Conservation (phyloP, 1,140 invertebrate genomes). For the Spodoptera litura region DNA sequence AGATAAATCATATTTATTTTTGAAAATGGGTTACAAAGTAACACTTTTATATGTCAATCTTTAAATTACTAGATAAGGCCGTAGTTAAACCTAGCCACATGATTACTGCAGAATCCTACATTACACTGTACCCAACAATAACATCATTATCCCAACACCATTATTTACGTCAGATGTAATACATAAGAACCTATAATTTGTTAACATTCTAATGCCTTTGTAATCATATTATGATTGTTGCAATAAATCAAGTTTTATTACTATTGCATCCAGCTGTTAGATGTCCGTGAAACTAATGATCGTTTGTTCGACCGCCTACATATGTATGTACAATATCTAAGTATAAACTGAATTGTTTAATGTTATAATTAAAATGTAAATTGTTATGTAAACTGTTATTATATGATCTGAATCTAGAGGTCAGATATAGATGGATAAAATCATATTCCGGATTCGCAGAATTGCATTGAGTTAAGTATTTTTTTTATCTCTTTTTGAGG, state of each 20-base stretch:
- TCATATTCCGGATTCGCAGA: no score
- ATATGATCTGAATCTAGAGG: not conserved
- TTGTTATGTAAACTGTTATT: constrained; percentile 2
- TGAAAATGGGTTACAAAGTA: no score
- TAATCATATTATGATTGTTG: constrained; percentile 3
- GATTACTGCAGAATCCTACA: not conserved
- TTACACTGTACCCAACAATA: no score
- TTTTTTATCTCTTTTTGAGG: no score
- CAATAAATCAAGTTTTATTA: not conserved
- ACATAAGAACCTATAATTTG: not conserved
- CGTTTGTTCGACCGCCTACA: not conserved
- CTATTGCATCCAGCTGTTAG: not conserved
- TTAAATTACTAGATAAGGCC: no score
- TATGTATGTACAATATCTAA: not conserved
- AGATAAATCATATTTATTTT: no score
- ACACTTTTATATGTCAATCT: no score
- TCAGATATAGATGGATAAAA: no score
- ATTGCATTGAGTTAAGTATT: no score
- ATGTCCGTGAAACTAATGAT: constrained; percentile 8
- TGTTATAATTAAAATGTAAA: constrained; percentile 18
- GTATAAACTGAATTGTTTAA: not conserved
- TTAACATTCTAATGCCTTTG: constrained; percentile 17
- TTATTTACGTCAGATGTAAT: not conserved
- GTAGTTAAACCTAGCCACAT: no score
- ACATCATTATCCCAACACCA: not conserved